Evolutionary conservation across 1,140 invertebrate genomes (phyloP).

Genomic region (Zaprionus ornatus): DNA sequence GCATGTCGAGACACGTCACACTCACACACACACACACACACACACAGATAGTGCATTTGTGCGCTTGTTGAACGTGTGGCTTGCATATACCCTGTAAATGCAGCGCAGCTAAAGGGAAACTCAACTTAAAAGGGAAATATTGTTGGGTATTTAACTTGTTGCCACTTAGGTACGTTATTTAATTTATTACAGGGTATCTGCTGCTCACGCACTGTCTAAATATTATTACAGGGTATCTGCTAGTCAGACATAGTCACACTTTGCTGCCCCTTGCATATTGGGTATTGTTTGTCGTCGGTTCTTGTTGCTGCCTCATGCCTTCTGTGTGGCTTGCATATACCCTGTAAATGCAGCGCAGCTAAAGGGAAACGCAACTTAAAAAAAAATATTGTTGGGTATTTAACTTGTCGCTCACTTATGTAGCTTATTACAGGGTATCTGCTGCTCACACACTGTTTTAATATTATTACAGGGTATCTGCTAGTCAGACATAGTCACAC

Average conservation of each 20-base stretch:
- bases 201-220: too few species aligned
- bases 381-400: neutral
- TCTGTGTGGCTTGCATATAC: slow-evolving; percentile 47
- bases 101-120: neutral
- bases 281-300: slow-evolving; percentile 9
- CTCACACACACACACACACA: slow-evolving; percentile 3
- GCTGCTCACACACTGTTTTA: neutral
- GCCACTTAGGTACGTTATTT: too few species aligned
- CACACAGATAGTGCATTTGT: slow-evolving; percentile 45
- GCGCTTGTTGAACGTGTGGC: slow-evolving; percentile 53
- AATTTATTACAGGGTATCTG: neutral
- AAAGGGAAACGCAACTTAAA: neutral
- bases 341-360: slow-evolving; percentile 15
- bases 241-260: neutral
- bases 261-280: neutral
- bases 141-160: neutral
- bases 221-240: neutral
- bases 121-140: neutral
- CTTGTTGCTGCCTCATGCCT: too few species aligned
- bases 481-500: too few species aligned
- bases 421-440: neutral
- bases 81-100: slow-evolving; percentile 40
- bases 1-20: slow-evolving; percentile 26
- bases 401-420: too few species aligned
- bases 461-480: neutral